Base-by-base conservation (phyloP, 2,113 vertebrate genomes). In the Equus przewalskii region DNA sequence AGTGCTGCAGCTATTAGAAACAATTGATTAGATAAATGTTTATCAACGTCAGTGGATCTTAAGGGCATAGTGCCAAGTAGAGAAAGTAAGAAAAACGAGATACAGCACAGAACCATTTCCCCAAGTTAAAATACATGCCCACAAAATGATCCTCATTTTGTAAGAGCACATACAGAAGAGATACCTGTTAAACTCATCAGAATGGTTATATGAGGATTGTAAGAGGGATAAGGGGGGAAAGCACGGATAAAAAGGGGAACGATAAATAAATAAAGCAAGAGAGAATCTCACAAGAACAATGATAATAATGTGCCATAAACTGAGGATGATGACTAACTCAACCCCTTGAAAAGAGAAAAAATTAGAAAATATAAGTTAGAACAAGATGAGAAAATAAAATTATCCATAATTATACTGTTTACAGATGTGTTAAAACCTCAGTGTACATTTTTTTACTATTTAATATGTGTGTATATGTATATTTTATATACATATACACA, bases 201-300 rank as follows among this genome's bases (percentile, higher is more conserved):
- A 83, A 62, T 60, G 24, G 0, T 86, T 56, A 21, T 70, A 7
- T 70, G n/a, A 73, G 46, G 21, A 19, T 49, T 65, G 28, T 44
- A 15, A 54, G 58, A 96, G 24, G 18, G 22, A 44, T 78, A 11
- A 64, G 19, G 9, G 56, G 5, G 26, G 78, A 44, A 83, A 81
- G 33, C n/a, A 1, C 18, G 15, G 21, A 67, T 36, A 41, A 92
- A 62, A 54, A 69, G n/a, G 44, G 21, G 8, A 69, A 64, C 11
- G 44, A 36, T 69, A 72, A 41, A 70, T 69, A 84, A 49, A 70
- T 26, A 92, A 95, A 89, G 49, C 54, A 89, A 78, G 46, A 92
- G 51, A 92, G 56, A 83, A 36, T n/a, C 64, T 95, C 69, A 1
- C 0, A 87, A 44, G 28, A 79, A 79, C 49, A 84, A 1, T 54